Conservation (phyloP, 2,888 invertebrate species). For the Lasioglossum lativentre region DNA sequence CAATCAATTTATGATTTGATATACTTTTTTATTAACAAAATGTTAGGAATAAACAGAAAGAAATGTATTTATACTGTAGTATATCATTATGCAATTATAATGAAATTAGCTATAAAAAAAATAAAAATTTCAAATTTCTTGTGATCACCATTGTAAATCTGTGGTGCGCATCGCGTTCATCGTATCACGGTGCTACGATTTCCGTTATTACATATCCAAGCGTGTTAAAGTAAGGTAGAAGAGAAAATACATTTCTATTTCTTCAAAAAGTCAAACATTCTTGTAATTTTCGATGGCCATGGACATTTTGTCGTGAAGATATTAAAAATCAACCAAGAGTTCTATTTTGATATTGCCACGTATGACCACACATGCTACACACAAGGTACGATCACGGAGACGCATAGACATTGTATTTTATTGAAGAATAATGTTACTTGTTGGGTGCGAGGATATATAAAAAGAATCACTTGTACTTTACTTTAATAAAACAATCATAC, state of each 20-base stretch:
- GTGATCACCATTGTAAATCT: constrained; percentile 12
- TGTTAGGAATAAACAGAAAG: neutral
- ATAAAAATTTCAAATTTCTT: neutral
- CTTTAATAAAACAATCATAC: constrained; percentile 81
- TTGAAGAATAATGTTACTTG: constrained; percentile 67
- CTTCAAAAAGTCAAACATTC: constrained; percentile 22
- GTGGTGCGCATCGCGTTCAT: constrained; percentile 56
- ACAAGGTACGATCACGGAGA: constrained; percentile 62
- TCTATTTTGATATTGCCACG: constrained; percentile 31
- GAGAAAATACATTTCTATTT: constrained; percentile 41
- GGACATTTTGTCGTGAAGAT: constrained; percentile 15
- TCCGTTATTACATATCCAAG: constrained; percentile 48
- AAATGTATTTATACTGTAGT: neutral
- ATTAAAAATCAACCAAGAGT: constrained; percentile 22
- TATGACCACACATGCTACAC: constrained; percentile 48
- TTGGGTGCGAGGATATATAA: constrained; percentile 78
- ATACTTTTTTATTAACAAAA: neutral
- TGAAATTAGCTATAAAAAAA: neutral
- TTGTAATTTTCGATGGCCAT: neutral
- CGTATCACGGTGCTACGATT: constrained; percentile 63
- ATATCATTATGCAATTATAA: neutral
- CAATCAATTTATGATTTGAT: neutral
- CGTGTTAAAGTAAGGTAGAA: constrained; percentile 48
- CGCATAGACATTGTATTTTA: constrained; percentile 75
- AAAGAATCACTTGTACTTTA: constrained; percentile 77